Evolutionary conservation across 2,113 vertebrate species (phyloP).

Genomic region (Cavia aperea): DNA sequence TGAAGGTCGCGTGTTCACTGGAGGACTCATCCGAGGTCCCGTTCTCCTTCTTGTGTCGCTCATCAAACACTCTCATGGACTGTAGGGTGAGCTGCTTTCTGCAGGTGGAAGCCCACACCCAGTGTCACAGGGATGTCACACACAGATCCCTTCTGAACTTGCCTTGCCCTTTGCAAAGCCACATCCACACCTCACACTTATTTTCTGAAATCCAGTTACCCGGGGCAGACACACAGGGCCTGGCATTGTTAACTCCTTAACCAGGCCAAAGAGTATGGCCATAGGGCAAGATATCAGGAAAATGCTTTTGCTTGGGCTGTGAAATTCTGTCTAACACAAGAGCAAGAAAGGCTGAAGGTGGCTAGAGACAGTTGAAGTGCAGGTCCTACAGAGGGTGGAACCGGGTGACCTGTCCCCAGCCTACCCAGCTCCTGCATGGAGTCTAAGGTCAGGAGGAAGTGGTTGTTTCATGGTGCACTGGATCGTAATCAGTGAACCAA

Average conservation of each 20-base stretch:
- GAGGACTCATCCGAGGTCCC: conserved; percentile 95
- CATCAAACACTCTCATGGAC: conserved; percentile 94
- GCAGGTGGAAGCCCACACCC: conserved; percentile 24
- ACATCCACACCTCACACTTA: neutral
- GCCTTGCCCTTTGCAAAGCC: neutral
- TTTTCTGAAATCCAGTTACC: neutral
- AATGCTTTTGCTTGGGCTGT: neutral
- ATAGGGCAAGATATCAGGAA: neutral
- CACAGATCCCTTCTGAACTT: neutral
- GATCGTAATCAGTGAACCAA: conserved; percentile 63
- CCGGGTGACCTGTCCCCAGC: conserved; percentile 37
- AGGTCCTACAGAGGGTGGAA: neutral
- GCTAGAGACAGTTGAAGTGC: conserved; percentile 37
- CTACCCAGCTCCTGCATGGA: conserved; percentile 47
- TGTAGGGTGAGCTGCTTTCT: conserved; percentile 98
- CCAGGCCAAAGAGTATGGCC: neutral
- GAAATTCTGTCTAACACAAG: conserved; percentile 44
- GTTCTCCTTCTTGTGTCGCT: conserved; percentile 94
- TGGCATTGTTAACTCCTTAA: neutral
- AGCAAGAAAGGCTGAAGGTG: conserved; percentile 52
- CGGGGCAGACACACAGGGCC: neutral
- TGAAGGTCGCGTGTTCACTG: conserved; percentile 91
- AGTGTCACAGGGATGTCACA: neutral
- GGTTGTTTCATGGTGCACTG: conserved; percentile 69
- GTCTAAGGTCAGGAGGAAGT: conserved; percentile 68